phyloP scores from a whole-genome alignment of 35 echinoderm and acorn worm genomes.

The Amphiura filiformis region DNA sequence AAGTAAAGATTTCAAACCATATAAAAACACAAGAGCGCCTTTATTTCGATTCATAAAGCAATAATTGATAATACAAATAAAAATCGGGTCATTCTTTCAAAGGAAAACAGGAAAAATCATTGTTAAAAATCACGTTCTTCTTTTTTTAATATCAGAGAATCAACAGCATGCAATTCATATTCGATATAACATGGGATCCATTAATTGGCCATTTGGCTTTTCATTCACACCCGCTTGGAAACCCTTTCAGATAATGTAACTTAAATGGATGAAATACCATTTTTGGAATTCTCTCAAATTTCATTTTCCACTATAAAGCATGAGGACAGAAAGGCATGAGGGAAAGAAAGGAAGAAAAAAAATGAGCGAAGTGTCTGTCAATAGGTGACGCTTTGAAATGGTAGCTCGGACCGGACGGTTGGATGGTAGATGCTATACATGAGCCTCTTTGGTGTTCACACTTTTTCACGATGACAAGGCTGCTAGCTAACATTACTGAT shows the following conservation, averaged over 20 bases:
- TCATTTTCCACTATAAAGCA: not conserved
- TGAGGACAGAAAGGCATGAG: too few species aligned
- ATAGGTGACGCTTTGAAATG: too few species aligned
- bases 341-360: not conserved
- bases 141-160: too few species aligned
- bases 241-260: not conserved
- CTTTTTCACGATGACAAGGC: too few species aligned
- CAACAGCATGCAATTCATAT: too few species aligned
- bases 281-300: not conserved
- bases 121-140: not conserved
- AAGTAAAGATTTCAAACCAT: not conserved
- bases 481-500: too few species aligned
- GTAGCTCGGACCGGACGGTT: too few species aligned
- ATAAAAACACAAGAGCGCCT: not conserved
- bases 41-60: not conserved
- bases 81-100: not conserved
- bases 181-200: too few species aligned
- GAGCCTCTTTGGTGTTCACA: too few species aligned
- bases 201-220: not conserved
- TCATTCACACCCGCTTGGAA: not conserved
- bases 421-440: too few species aligned
- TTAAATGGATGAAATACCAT: not conserved
- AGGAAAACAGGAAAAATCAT: not conserved
- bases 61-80: not conserved
- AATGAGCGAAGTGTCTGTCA: not conserved